phyloP scores from a whole-genome alignment of 1,140 invertebrate species.

The Drosophila insularis region DNA sequence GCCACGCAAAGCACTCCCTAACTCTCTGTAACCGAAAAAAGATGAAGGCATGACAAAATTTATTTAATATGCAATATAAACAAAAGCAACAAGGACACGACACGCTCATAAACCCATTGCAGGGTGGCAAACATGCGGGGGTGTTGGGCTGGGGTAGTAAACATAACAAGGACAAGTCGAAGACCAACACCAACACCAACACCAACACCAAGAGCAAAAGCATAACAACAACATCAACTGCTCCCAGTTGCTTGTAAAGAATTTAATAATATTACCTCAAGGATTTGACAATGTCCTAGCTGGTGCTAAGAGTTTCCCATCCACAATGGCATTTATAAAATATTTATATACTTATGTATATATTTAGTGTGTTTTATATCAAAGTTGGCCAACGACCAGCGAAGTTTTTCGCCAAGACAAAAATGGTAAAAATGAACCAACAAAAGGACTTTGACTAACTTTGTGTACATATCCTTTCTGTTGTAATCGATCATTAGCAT shows the following conservation, averaged over 20 bases:
- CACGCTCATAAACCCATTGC: conserved; percentile 79
- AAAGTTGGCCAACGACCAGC: conserved; percentile 47
- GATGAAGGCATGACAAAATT: conserved; percentile 55
- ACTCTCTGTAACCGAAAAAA: background rate
- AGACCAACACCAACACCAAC: conserved; percentile 2
- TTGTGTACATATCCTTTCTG: background rate
- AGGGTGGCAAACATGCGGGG: background rate
- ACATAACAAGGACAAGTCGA: conserved; percentile 3
- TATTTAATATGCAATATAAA: conserved; percentile 80
- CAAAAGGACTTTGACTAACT: background rate
- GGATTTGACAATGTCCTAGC: conserved; percentile 40
- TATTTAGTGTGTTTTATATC: conserved; percentile 47
- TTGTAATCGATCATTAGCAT: no score
- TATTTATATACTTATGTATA: conserved; percentile 4
- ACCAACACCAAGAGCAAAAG: conserved; percentile 14
- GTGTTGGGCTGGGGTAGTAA: background rate
- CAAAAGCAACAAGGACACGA: conserved; percentile 60
- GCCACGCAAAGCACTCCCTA: conserved; percentile 12
- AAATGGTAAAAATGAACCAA: background rate
- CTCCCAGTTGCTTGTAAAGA: conserved; percentile 42
- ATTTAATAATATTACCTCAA: conserved; percentile 77
- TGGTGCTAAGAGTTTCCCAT: background rate
- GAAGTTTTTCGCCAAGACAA: conserved; percentile 50
- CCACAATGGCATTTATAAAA: conserved; percentile 56
- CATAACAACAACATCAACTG: conserved; percentile 25